Conservation (phyloP, 1,140 invertebrate species). For the Apolygus lucorum region DNA sequence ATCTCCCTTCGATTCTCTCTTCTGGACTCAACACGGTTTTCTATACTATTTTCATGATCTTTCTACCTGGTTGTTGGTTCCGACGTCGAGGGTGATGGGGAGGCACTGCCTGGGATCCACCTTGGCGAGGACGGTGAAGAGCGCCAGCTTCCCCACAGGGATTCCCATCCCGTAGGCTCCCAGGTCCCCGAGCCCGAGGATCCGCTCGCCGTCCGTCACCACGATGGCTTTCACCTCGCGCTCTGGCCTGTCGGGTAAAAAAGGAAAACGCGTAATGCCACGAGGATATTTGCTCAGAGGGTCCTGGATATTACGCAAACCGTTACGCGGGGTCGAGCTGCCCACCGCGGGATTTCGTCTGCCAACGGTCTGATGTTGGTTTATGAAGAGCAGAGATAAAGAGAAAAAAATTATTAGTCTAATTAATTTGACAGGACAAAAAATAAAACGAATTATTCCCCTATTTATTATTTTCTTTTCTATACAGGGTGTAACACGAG, state of each 20-base stretch:
- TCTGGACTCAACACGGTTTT: too few relatives aligned
- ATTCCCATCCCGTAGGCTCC: conserved; percentile 93
- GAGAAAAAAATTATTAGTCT: too few relatives aligned
- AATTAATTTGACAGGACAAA: too few relatives aligned
- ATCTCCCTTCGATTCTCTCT: too few relatives aligned
- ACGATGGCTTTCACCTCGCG: conserved; percentile 80
- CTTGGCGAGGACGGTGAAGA: conserved; percentile 86
- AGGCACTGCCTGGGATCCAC: conserved; percentile 83
- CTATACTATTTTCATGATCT: too few relatives aligned
- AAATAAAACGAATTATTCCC: too few relatives aligned
- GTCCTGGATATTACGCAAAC: background rate
- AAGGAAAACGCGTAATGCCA: conserved; percentile 30
- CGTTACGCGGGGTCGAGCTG: too few relatives aligned
- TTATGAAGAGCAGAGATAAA: too few relatives aligned
- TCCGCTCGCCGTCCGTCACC: conserved; percentile 89
- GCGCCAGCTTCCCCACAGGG: conserved; percentile 78
- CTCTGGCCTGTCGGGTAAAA: conserved; percentile 83
- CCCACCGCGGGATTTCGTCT: too few relatives aligned
- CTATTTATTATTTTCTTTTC: too few relatives aligned
- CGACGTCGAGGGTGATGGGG: conserved; percentile 84
- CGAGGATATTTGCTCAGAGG: background rate
- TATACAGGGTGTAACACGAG: too few relatives aligned
- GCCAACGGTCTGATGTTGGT: too few relatives aligned
- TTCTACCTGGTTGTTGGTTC: conserved; percentile 83
- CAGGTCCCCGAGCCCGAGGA: conserved; percentile 86